Base-by-base conservation (phyloP, 2,113 vertebrate genomes). In the Ceratotherium simum region DNA sequence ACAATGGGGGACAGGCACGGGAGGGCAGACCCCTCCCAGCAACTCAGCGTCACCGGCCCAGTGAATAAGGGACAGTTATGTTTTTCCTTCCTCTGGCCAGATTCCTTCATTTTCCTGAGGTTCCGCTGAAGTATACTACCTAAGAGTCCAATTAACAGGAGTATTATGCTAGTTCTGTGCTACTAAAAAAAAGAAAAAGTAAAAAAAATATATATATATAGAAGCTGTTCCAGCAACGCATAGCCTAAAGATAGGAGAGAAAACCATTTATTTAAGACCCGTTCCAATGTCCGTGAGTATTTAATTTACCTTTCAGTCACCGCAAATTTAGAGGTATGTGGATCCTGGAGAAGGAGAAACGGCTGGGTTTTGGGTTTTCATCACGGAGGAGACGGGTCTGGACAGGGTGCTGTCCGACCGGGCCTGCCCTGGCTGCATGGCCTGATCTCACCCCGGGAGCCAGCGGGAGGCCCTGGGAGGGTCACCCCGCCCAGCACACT, bases 111-210 rank as follows among this genome's bases (percentile, higher is more conserved):
- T 31, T 39, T 33, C 93, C 98, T 56, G 54, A 72, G 73, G 89
- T n/a, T 86, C 91, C 14, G 76, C 91, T 76, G 64, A 88, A 86
- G 81, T 96, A 97, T 98, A 98, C 99, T 98, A 98, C 99, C 99
- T 98, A 98, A 84, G 91, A 85, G 81, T 97, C 96, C 98, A 95
- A 96, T 98, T 99, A 99, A 98, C 98, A 98, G 96, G 98, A 98
- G 87, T 98, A 89, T 98, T 97, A 98, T 97, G 98, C 98, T 98
- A 99, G 98, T 93, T 98, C 98, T 98, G 97, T 98, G 98, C 98
- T 99, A 99, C 98, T 99, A 98, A 99, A 98, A 95, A 14, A 21
- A 62, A 98, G 39, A 69, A 94, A 87, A 67, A 18, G 9, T 2
- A 20, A 73, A 73, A 51, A 65, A 21, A 67, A 16, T 27, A 27